Evolutionary conservation across 1,140 invertebrate species (phyloP).

Genomic region (Samia ricini): DNA sequence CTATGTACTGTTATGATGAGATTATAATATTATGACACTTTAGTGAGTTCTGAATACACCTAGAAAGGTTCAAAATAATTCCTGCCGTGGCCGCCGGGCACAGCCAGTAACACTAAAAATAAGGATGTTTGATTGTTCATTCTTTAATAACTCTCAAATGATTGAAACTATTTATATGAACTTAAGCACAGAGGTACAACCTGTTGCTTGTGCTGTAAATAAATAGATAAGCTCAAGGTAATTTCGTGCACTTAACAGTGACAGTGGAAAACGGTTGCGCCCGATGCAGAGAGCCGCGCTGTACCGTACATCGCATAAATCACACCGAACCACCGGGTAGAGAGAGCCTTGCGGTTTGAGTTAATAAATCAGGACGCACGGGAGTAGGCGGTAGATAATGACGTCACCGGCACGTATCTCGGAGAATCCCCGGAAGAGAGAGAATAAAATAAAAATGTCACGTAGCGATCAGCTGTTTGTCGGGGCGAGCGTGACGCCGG

Average conservation of each 20-base stretch:
- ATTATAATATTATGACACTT: no score
- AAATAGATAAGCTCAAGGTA: conserved; percentile 32
- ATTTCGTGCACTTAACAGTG: conserved; percentile 39
- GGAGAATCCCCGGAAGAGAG: conserved; percentile 73
- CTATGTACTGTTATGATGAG: no score
- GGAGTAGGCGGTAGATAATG: conserved; percentile 60
- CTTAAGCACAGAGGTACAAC: no score
- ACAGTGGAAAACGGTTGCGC: conserved; percentile 34
- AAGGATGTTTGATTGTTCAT: no score
- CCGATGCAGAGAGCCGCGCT: conserved; percentile 22
- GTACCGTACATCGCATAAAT: conserved; percentile 45
- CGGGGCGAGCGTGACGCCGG: conserved; percentile 47
- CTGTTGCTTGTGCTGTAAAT: background rate
- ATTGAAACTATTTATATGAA: no score
- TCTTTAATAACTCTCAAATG: no score
- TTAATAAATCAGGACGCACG: conserved; percentile 66
- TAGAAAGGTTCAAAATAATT: no score
- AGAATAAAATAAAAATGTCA: conserved; percentile 77
- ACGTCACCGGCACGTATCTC: conserved; percentile 73
- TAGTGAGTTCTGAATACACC: no score
- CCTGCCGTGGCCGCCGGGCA: no score
- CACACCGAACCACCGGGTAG: conserved; percentile 46
- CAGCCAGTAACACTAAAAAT: no score
- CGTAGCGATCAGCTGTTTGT: conserved; percentile 75
- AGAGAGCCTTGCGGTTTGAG: conserved; percentile 50